Percentiles rank a stretch among this genome's conserved stretches.
Conservation (phyloP, 2,888 invertebrate species). For the Melitaea athalia region DNA sequence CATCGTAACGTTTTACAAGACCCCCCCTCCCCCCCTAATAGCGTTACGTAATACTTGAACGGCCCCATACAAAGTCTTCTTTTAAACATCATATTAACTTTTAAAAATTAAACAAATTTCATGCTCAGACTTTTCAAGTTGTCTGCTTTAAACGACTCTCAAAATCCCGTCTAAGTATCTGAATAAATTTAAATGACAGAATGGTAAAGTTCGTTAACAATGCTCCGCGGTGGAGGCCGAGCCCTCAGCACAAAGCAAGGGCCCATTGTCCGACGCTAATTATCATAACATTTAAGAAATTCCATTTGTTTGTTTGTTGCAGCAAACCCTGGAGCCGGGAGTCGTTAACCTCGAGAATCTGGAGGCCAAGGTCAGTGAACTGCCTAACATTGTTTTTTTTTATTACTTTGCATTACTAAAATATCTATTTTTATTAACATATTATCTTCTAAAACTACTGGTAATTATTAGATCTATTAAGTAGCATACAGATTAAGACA, state of each 20-base stretch:
- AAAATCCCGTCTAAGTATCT: background rate
- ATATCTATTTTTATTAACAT: background rate
- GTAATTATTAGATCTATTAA: no score
- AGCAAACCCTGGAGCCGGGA: constrained; percentile 77
- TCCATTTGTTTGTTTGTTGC: constrained; percentile 69
- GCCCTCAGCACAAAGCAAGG: constrained; percentile 10
- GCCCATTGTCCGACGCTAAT: constrained; percentile 27
- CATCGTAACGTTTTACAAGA: no score
- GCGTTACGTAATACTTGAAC: no score
- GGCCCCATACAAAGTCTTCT: no score
- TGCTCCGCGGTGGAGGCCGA: constrained; percentile 3
- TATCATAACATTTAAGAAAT: constrained; percentile 31
- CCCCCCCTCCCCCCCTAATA: no score
- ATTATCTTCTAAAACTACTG: background rate
- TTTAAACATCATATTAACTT: no score
- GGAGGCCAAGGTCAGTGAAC: constrained; percentile 87
- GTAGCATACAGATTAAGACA: no score
- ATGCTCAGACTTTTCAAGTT: background rate
- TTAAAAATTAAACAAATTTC: no score
- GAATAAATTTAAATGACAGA: constrained; percentile 5
- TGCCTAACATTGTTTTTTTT: background rate
- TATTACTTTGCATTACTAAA: background rate
- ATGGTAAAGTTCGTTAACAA: background rate
- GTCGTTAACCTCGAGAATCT: constrained; percentile 89
- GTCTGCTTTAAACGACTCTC: background rate